Evolutionary conservation across 30 jellyfish, hydroid and myxozoan species (phyloP).

Genomic region (Aurelia aurita complex sp. Pacific): DNA sequence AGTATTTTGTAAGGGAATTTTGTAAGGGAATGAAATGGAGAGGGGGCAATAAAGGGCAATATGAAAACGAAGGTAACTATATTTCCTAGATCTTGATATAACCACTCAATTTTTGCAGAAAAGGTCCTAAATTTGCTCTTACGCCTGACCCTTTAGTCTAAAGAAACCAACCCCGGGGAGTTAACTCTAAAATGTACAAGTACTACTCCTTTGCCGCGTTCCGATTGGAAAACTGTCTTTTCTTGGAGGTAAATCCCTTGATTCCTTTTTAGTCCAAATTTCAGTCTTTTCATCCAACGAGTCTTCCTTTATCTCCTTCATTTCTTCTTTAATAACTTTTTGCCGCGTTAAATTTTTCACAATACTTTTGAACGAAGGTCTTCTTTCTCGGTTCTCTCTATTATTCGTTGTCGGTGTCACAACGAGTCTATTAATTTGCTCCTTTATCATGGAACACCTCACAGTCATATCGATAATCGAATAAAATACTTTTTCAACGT

Average conservation of each 20-base stretch:
- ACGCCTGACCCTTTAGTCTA: no score
- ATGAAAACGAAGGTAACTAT: no score
- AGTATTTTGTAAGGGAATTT: no score
- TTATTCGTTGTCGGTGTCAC: constrained; percentile 29
- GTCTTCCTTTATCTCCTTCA: constrained; percentile 20
- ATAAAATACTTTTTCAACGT: constrained; percentile 51
- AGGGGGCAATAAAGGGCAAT: no score
- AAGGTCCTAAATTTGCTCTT: no score
- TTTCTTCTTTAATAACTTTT: constrained; percentile 53
- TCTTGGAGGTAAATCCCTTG: neutral
- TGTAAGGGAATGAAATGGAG: no score
- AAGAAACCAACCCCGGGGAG: no score
- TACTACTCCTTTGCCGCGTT: constrained; percentile 56
- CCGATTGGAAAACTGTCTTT: neutral
- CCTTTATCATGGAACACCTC: constrained; percentile 55
- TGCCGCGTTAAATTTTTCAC: constrained; percentile 61
- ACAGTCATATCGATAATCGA: constrained; percentile 55
- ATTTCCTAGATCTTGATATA: no score
- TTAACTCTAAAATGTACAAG: constrained; percentile 37
- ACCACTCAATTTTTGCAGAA: no score
- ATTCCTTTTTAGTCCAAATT: neutral
- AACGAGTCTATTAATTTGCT: constrained; percentile 30
- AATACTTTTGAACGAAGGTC: constrained; percentile 52
- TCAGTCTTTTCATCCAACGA: neutral
- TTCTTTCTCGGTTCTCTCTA: constrained; percentile 52